These are phyloP conservation scores for Gila robusta DNA, from an alignment of 2,797 vertebrate species.

Conservation along the genomic window DNA sequence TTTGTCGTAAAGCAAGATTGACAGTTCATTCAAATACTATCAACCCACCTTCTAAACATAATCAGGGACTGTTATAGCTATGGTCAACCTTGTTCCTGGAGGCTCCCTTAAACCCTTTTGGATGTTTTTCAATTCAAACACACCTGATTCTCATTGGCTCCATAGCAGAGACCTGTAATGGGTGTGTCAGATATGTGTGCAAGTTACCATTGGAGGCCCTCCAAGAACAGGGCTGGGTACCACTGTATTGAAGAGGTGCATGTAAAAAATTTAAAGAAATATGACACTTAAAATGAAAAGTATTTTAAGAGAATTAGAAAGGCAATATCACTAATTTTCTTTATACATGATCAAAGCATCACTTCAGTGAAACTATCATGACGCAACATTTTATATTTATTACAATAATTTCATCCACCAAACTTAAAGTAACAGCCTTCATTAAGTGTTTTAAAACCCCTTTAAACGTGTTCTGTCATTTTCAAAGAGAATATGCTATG, in stretches of 20 bases:
- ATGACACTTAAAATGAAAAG: not conserved
- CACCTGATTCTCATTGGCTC: constrained; percentile 1
- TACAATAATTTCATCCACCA: not conserved
- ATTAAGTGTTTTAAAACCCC: not conserved
- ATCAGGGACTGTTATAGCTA: not conserved
- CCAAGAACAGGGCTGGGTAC: not conserved
- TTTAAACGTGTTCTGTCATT: not conserved
- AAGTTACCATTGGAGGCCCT: not conserved
- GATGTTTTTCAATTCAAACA: not conserved
- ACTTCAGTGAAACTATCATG: not conserved
- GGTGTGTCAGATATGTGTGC: constrained; percentile 11
- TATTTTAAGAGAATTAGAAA: not conserved
- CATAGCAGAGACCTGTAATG: constrained; percentile 7
- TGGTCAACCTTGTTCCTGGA: not conserved
- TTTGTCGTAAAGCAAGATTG: not conserved
- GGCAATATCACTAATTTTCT: not conserved
- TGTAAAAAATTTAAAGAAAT: not conserved
- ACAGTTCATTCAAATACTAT: not conserved
- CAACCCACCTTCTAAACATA: not conserved
- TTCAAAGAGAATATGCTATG: constrained; percentile 16
- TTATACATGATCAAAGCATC: not conserved
- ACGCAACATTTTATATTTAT: not conserved
- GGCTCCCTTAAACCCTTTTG: not conserved
- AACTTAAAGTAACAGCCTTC: not conserved
- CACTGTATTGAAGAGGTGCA: not conserved